A percentile compares a stretch with the other conserved stretches of the same genome.
phyloP scores from a whole-genome alignment of 2,113 vertebrate genomes.

The Recurvirostra avosetta region DNA sequence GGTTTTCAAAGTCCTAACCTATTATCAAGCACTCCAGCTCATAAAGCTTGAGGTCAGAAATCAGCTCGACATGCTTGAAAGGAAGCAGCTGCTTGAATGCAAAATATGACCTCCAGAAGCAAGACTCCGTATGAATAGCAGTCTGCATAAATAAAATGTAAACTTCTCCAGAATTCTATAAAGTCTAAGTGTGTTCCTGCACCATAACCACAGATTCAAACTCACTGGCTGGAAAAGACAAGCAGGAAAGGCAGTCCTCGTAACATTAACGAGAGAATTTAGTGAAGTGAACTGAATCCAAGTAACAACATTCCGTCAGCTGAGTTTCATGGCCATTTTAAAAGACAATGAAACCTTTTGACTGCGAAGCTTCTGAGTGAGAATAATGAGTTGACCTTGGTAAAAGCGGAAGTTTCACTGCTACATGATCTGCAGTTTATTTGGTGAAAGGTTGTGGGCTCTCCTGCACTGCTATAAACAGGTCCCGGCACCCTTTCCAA shows the following conservation, averaged over 20 bases:
- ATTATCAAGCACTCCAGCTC: neutral
- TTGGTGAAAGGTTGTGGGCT: neutral
- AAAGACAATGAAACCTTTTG: neutral
- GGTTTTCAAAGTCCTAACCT: neutral
- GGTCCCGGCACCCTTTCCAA: neutral
- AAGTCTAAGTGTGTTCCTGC: neutral
- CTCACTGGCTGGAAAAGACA: neutral
- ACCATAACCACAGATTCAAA: neutral
- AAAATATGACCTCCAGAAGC: neutral
- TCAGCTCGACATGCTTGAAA: neutral
- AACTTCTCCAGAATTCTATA: neutral
- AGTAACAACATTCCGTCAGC: neutral
- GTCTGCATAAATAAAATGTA: neutral
- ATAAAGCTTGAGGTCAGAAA: neutral
- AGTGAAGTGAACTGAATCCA: neutral
- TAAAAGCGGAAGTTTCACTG: neutral
- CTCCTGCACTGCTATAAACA: neutral
- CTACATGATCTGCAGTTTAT: neutral
- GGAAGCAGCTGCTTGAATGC: neutral
- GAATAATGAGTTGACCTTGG: neutral
- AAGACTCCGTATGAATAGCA: neutral
- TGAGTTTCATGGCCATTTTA: neutral
- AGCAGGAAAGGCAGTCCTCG: neutral
- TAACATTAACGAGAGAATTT: neutral
- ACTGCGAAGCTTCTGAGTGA: neutral